Evolutionary conservation across 2,888 invertebrate species (phyloP).

Genomic region (Chrysomela aeneicollis): DNA sequence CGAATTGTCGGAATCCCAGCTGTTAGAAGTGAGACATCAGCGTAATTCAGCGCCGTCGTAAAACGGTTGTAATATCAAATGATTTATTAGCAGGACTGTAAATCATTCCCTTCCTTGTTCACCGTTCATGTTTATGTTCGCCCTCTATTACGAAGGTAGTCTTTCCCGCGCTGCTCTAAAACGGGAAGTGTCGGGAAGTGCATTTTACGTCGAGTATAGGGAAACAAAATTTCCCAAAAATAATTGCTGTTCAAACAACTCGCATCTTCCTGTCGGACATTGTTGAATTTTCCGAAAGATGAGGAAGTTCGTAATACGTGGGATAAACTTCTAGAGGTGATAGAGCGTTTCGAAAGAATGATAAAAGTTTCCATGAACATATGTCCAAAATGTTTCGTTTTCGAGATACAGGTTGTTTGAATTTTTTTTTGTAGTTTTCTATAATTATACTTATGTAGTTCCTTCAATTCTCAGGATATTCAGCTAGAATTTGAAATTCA

Average conservation of each 20-base stretch:
- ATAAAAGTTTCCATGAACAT: too few relatives aligned
- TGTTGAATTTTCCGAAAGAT: too few relatives aligned
- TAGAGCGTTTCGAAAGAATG: too few relatives aligned
- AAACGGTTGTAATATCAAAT: neutral
- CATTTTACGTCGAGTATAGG: neutral
- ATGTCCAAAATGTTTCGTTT: too few relatives aligned
- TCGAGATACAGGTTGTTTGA: too few relatives aligned
- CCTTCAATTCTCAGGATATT: too few relatives aligned
- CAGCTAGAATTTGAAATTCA: too few relatives aligned
- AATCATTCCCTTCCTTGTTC: neutral
- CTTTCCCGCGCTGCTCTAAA: neutral
- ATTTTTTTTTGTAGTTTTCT: too few relatives aligned
- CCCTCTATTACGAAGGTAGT: neutral
- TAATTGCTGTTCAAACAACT: neutral
- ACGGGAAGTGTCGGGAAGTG: neutral
- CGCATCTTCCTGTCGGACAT: neutral
- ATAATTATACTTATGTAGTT: too few relatives aligned
- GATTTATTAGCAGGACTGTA: neutral
- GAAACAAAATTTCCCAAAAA: neutral
- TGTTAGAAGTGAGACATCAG: constrained; percentile 2
- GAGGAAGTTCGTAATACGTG: too few relatives aligned
- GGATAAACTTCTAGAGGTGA: too few relatives aligned
- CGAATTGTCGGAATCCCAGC: neutral
- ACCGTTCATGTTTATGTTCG: neutral
- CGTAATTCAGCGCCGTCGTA: neutral